These are phyloP conservation scores for Vesta saturnalis DNA, from an alignment of 2,888 invertebrate genomes.

Conservation along the genomic window DNA sequence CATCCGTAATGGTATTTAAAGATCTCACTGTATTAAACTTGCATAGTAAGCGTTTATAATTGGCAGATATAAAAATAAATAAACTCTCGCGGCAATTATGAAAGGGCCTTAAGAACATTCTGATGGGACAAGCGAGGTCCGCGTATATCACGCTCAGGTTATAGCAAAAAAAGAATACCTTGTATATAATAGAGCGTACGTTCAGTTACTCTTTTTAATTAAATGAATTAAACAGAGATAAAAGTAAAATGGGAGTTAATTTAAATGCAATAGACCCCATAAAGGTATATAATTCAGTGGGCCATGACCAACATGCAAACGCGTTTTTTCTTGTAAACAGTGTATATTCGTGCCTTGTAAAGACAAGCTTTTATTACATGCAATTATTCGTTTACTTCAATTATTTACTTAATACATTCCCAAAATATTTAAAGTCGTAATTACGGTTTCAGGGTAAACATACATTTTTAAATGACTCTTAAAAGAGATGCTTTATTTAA, in stretches of 20 bases:
- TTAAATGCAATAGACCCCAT: slow-evolving; percentile 1
- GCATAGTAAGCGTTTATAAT: not conserved
- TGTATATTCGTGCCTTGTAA: slow-evolving; percentile 1
- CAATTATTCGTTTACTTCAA: not conserved
- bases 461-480: no score
- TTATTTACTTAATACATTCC: not conserved
- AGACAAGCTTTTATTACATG: not conserved
- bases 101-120: not conserved
- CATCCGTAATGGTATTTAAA: not conserved
- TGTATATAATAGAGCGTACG: no score
- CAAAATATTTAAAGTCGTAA: not conserved
- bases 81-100: not conserved
- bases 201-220: not conserved
- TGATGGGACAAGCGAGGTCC: slow-evolving; percentile 1
- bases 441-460: no score
- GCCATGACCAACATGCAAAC: slow-evolving; percentile 1
- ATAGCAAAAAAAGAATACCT: no score
- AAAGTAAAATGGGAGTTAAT: not conserved
- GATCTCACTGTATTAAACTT: not conserved
- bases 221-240: not conserved
- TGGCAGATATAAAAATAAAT: not conserved
- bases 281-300: not conserved
- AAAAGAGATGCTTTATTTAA: no score
- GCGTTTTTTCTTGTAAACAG: slow-evolving; percentile 1
- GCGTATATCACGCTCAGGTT: not conserved